A percentile compares a stretch with the other conserved stretches of the same genome.
These are phyloP conservation scores for Rhipidura dahli DNA, from an alignment of 2,113 vertebrate species.

Conservation along the genomic window DNA sequence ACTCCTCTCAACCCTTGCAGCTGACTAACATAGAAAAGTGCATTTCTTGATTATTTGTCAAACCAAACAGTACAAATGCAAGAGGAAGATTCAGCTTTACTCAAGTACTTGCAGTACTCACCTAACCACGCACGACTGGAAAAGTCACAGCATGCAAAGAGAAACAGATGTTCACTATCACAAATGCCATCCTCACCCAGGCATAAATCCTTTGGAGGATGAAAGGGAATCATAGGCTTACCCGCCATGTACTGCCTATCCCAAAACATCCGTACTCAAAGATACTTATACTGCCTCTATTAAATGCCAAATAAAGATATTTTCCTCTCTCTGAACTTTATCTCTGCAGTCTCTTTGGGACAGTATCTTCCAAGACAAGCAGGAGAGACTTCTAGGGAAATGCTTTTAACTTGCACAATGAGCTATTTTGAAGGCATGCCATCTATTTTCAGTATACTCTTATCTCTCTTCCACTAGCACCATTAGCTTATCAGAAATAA, in stretches of 20 bases:
- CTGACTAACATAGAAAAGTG: background rate
- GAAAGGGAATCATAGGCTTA: background rate
- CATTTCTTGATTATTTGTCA: background rate
- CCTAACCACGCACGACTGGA: background rate
- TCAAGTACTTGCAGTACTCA: background rate
- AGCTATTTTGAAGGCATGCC: background rate
- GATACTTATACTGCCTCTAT: background rate
- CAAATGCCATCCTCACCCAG: background rate
- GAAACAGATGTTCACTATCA: background rate
- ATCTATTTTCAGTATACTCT: background rate
- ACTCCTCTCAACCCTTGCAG: background rate
- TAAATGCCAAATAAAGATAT: background rate
- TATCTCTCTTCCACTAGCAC: background rate
- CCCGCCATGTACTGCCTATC: background rate
- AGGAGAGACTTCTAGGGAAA: background rate
- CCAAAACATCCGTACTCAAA: background rate
- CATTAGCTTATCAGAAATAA: background rate
- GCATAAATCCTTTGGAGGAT: background rate
- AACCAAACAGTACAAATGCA: background rate
- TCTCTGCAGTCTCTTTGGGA: background rate
- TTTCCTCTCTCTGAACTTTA: slow-evolving; percentile 7
- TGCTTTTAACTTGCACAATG: background rate
- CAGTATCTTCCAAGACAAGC: background rate
- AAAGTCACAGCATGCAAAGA: background rate
- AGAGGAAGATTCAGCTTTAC: background rate